A percentile compares a stretch with the other conserved stretches of the same genome.
Conservation (phyloP, 2,888 invertebrate species). For the Rapana venosa region DNA sequence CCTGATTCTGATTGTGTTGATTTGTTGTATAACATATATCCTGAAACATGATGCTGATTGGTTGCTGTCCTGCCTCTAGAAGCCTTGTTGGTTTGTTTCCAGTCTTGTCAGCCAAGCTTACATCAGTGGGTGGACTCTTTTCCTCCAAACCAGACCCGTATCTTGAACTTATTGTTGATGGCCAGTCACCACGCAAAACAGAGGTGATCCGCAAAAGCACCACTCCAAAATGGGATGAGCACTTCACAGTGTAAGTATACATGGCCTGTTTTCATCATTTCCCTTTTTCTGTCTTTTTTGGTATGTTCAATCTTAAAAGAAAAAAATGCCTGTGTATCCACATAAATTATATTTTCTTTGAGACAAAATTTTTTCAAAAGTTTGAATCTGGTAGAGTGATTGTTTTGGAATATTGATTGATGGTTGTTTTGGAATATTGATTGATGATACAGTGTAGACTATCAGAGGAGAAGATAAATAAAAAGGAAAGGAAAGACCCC, state of each 20-base stretch:
- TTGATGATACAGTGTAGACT: too few species aligned
- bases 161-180: conserved; percentile 92
- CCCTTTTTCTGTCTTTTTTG: neutral
- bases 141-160: conserved; percentile 92
- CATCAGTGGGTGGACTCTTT: conserved; percentile 73
- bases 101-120: conserved; percentile 74
- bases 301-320: neutral
- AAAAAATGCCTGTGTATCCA: too few species aligned
- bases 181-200: conserved; percentile 90
- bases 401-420: too few species aligned
- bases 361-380: too few species aligned
- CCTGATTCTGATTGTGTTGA: too few species aligned
- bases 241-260: conserved; percentile 86
- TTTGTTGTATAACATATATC: too few species aligned
- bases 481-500: too few species aligned
- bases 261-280: neutral
- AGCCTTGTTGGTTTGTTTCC: conserved; percentile 50
- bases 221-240: conserved; percentile 97
- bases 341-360: too few species aligned
- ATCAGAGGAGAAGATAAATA: too few species aligned
- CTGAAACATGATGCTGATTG: neutral
- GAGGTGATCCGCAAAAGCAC: conserved; percentile 93
- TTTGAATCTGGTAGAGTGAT: too few species aligned
- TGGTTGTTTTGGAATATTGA: too few species aligned
- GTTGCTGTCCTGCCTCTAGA: neutral